Percentiles rank a stretch among this genome's conserved stretches.
These are phyloP conservation scores for Gryllus longicercus DNA, from an alignment of 2,888 invertebrate species.

Conservation along the genomic window DNA sequence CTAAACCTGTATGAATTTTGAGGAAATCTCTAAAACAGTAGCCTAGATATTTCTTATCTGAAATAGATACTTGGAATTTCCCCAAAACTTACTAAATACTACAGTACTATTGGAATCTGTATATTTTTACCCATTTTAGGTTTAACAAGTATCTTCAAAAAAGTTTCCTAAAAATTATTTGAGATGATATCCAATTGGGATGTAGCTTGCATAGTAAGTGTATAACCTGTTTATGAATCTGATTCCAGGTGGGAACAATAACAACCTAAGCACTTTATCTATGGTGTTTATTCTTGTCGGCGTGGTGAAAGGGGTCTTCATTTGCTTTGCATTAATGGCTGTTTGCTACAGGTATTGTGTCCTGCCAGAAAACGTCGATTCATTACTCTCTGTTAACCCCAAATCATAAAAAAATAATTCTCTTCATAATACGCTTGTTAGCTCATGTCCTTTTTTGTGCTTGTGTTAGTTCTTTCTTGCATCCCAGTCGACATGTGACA, in stretches of 20 bases:
- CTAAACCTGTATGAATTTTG: too few species aligned
- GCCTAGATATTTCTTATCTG: too few species aligned
- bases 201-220: not conserved
- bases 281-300: constrained; percentile 91
- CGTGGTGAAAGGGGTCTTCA: constrained; percentile 90
- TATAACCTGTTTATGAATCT: not conserved
- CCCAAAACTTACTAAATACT: too few species aligned
- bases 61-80: too few species aligned
- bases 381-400: not conserved
- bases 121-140: too few species aligned
- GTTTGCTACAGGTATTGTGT: constrained; percentile 87
- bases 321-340: constrained; percentile 91
- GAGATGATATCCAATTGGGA: not conserved
- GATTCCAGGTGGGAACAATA: constrained; percentile 61
- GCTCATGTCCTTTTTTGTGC: constrained; percentile 21
- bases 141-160: too few species aligned
- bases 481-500: constrained; percentile 4
- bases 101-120: too few species aligned
- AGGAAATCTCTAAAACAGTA: too few species aligned
- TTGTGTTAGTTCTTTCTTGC: constrained; percentile 25
- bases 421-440: constrained; percentile 17
- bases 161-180: too few species aligned
- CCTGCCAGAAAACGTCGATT: constrained; percentile 34
- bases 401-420: not conserved
- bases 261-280: constrained; percentile 82